Conservation (phyloP, 2,113 vertebrate genomes). For the Misgurnus mizolepis region DNA sequence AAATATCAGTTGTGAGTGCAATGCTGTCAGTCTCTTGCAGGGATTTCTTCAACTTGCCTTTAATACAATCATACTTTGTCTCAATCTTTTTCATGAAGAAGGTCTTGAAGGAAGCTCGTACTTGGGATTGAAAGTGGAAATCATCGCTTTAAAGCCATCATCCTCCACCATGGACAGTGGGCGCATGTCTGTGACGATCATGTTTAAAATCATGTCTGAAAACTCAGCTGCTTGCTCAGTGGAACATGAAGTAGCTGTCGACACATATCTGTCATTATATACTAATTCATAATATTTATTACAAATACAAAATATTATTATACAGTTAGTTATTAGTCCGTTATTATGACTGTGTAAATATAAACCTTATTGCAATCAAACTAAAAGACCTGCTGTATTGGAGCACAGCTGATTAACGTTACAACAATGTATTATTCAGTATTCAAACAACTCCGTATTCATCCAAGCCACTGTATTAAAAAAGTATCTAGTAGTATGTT, state of each 20-base stretch:
- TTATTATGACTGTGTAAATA: not conserved
- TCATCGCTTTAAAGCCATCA: constrained; percentile 34
- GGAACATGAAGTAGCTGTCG: constrained; percentile 34
- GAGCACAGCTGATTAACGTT: too few species aligned
- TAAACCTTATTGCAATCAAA: too few species aligned
- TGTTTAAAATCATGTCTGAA: constrained; percentile 46
- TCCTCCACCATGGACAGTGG: constrained; percentile 45
- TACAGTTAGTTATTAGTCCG: not conserved
- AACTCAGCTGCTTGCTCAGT: constrained; percentile 40
- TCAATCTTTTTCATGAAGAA: constrained; percentile 24
- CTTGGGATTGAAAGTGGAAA: constrained; percentile 3
- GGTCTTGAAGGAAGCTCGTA: constrained; percentile 1
- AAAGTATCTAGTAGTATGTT: too few species aligned
- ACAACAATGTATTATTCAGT: too few species aligned
- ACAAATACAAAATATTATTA: constrained; percentile 3
- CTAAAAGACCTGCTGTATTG: too few species aligned
- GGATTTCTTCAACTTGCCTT: constrained; percentile 17
- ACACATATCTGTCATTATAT: constrained; percentile 28
- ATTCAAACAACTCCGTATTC: too few species aligned
- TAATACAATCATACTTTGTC: constrained; percentile 13
- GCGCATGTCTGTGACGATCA: constrained; percentile 44
- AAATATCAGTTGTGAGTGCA: constrained; percentile 21
- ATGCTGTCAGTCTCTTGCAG: constrained; percentile 21
- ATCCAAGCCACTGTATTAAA: too few species aligned
- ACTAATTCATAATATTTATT: too few species aligned